A percentile compares a stretch with the other conserved stretches of the same genome.
Evolutionary conservation across 2,888 invertebrate species (phyloP).

Genomic region (Acronicta leporina): DNA sequence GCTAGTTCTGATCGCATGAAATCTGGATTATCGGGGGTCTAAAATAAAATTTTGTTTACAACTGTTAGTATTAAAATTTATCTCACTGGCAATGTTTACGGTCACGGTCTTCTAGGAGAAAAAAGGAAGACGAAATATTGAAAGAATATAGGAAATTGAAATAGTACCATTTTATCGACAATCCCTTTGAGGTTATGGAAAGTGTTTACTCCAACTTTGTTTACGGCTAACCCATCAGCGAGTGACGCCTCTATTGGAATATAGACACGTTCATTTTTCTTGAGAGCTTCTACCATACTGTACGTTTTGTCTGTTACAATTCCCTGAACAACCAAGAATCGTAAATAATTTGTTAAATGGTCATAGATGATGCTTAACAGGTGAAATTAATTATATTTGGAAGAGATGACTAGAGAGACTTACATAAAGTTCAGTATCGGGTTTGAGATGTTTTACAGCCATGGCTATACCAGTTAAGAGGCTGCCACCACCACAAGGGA

Average conservation of each 20-base stretch:
- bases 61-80: no score
- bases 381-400: no score
- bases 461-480: slow-evolving; percentile 95
- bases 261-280: slow-evolving; percentile 92
- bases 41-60: no score
- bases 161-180: slow-evolving; percentile 81
- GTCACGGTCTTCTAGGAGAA: no score
- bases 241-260: slow-evolving; percentile 91
- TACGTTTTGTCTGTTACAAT: slow-evolving; percentile 79
- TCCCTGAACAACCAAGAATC: slow-evolving; percentile 65
- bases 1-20: no score
- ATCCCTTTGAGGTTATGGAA: slow-evolving; percentile 78
- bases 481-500: slow-evolving; percentile 98
- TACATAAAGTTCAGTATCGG: slow-evolving; percentile 95
- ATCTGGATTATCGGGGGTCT: no score
- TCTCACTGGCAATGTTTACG: no score
- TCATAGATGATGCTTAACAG: no score
- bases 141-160: background rate
- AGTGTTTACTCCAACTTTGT: slow-evolving; percentile 79
- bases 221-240: slow-evolving; percentile 93
- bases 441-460: slow-evolving; percentile 95
- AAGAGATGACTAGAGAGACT: slow-evolving; percentile 73
- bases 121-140: background rate
- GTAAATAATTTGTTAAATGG: no score
- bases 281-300: slow-evolving; percentile 81